Conservation (phyloP, 2,113 vertebrate species). For the Chaetops frenatus region DNA sequence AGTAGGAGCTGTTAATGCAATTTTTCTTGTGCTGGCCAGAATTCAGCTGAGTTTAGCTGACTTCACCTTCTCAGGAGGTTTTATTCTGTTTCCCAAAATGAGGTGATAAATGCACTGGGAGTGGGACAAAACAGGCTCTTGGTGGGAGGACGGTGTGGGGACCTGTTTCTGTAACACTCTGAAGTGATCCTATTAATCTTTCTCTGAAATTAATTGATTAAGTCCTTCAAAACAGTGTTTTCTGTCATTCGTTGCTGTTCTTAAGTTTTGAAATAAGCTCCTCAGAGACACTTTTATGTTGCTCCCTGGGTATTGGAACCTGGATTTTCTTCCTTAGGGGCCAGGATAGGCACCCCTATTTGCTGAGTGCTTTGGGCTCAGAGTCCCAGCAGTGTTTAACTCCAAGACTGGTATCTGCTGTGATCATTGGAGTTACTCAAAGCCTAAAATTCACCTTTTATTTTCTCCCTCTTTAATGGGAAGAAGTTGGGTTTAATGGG, state of each 20-base stretch:
- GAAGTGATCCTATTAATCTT: neutral
- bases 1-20: neutral
- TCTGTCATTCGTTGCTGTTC: neutral
- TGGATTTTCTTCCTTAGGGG: neutral
- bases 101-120: neutral
- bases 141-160: neutral
- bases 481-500: neutral
- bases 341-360: neutral
- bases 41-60: neutral
- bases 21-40: neutral
- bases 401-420: neutral
- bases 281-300: neutral
- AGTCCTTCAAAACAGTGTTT: neutral
- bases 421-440: neutral
- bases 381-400: neutral
- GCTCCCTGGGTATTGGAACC: neutral
- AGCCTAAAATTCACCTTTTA: neutral
- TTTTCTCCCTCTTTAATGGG: rapidly evolving
- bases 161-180: neutral
- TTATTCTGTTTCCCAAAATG: neutral
- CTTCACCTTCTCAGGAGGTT: neutral
- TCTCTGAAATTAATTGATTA: neutral
- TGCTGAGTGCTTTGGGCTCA: neutral
- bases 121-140: neutral
- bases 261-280: neutral